phyloP scores from a whole-genome alignment of 2,113 vertebrate genomes.

The Lethenteron reissneri region DNA sequence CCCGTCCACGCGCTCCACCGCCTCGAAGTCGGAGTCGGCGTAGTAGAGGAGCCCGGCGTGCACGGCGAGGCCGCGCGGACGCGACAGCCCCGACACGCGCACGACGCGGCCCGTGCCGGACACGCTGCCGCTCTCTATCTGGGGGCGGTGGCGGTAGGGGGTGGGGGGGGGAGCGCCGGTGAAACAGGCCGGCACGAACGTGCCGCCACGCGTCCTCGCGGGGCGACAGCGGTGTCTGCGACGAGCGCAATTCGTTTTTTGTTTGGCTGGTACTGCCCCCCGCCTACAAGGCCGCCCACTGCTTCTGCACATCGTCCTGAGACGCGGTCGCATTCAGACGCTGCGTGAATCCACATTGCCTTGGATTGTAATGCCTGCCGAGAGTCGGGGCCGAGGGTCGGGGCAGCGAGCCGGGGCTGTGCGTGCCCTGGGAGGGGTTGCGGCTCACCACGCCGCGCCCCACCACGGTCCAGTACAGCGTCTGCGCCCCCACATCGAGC shows the following conservation, averaged over 20 bases:
- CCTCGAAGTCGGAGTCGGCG: constrained; percentile 28
- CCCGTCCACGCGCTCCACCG: constrained; percentile 31
- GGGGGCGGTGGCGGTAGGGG: background rate
- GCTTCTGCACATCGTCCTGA: background rate
- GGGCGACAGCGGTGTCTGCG: too few relatives aligned
- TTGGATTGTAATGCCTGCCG: too few relatives aligned
- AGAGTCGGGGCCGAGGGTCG: too few relatives aligned
- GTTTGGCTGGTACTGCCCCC: too few relatives aligned
- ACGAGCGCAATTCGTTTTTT: too few relatives aligned
- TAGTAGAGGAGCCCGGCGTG: constrained; percentile 28
- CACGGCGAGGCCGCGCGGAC: constrained; percentile 24
- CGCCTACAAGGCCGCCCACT: background rate
- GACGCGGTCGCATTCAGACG: too few relatives aligned
- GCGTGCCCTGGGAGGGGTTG: background rate
- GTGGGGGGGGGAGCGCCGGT: background rate
- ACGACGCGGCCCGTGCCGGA: constrained; percentile 19
- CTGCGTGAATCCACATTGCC: too few relatives aligned
- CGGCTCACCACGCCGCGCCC: constrained; percentile 22
- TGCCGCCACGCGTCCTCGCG: too few relatives aligned
- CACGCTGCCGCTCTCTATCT: constrained; percentile 31
- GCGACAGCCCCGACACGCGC: constrained; percentile 22
- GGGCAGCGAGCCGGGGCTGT: too few relatives aligned
- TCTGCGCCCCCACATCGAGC: constrained; percentile 20
- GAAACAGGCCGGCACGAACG: too few relatives aligned
- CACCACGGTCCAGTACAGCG: constrained; percentile 26